phyloP scores from a whole-genome alignment of 1,140 invertebrate species.

The Halesus radiatus region DNA sequence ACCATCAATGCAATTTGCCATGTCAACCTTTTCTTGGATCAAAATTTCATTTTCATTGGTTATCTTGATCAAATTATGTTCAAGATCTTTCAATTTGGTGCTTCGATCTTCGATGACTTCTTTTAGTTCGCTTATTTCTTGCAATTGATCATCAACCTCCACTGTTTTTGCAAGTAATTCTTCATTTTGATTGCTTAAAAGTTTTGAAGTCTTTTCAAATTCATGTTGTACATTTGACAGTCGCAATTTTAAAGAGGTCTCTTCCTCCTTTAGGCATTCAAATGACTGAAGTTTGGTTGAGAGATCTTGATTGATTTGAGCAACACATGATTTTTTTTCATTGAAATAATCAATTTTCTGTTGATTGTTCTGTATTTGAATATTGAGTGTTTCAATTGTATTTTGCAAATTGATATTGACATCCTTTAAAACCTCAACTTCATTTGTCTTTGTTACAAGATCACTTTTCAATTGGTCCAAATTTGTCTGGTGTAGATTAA shows the following conservation, averaged over 20 bases:
- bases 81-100: not conserved
- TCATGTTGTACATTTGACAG: not conserved
- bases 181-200: not conserved
- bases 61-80: not conserved
- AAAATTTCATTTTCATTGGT: conserved; percentile 10
- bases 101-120: not conserved
- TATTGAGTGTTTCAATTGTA: not conserved
- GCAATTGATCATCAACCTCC: not conserved
- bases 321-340: not conserved
- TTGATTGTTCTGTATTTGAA: not conserved
- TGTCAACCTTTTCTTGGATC: conserved; percentile 26
- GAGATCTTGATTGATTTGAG: not conserved
- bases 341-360: conserved; percentile 5
- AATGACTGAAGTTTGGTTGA: not conserved
- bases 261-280: not conserved
- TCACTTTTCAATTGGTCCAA: not conserved
- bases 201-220: not conserved
- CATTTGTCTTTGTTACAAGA: not conserved
- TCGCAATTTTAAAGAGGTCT: not conserved
- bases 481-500: not conserved
- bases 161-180: not conserved
- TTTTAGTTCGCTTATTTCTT: conserved; percentile 24
- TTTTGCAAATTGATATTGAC: not conserved
- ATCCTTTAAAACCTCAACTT: not conserved
- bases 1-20: conserved; percentile 19